Evolutionary conservation across 2,797 vertebrate species (phyloP), one percentile per base, ranked within the genome.

Genomic region (Semaprochilodus insignis): DNA sequence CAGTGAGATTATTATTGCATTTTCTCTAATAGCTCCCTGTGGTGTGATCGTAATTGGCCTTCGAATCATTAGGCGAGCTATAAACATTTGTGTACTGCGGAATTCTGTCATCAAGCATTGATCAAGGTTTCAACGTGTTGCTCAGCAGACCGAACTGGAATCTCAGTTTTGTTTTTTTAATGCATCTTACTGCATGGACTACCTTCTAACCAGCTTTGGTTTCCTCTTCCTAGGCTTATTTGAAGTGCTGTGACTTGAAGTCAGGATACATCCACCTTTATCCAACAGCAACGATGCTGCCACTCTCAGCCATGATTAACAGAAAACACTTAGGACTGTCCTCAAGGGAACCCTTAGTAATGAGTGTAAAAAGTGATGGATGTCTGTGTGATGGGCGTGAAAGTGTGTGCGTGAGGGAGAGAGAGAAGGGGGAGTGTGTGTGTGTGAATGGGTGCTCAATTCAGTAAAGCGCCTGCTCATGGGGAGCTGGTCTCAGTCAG

Each of bases 41-140:
- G 81, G 77, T 76, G 70, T 66, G 51, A 54, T 72, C 74, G 25
- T 57, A 73, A 85, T 80, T 62, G 69, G 74, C 70, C 75, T 82
- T 80, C 36, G 51, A 81, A 69, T 48, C 57, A 19, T 62, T 81
- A 25, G 73, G 73, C 73, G 69, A 74, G 80, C 77, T 63, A 59
- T 69, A 57, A 82, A 66, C 36, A 52, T 70, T 78, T 70, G 51
- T 75, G 65, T 74, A 21, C 71, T 79, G 65, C 74, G 54, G 59
- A 69, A 69, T 80, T 70, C 63, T 54, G 36, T 74, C 70, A 66
- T 80, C 60, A 74, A 54, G 66, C 75, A 75, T 66, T 21, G 25
- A 80, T 67, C 51, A 27, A 23, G 71, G 57, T 36, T 62, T 34
- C 0, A 27, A 34, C 55, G 25, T 17, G 27, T 34, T 76, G n/a